Base-by-base conservation (phyloP, 2,888 invertebrate species). In the Adelphocoris suturalis region DNA sequence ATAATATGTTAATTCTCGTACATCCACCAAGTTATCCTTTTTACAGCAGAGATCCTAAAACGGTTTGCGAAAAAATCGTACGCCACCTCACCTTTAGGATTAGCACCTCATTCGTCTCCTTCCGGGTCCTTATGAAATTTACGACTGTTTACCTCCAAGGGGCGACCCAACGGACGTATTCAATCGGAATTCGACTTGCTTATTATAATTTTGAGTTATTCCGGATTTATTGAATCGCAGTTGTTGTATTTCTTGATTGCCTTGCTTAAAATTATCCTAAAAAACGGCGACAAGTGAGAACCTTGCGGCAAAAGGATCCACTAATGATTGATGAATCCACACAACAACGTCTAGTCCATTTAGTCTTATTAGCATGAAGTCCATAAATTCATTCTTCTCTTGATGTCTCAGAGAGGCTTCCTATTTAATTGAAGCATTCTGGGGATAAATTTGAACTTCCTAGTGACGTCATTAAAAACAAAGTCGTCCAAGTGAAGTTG, bases 91-190 rank as follows among this genome's bases (percentile, higher is more conserved):
- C 68, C 68, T 68, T 68, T 68, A 0, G 27, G 13, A 68, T 68
- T 68, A 68, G 68, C 68, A 68, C 68, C 68, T 68, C 68, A 23
- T 68, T 68, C 68, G 68, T 68, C 68, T 68, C 1, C 68, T 68
- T 68, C 68, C 68, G 0, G 68, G 68, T 68, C 68, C 68, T 68
- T 68, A 68, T 68, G 68, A 68, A 68, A 68, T 68, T 68, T 68
- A 68, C 68, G 68, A 23, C 68, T 23, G 68, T 68, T 68, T 68
- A 68, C 68, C 68, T 68, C 23, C 68, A 9, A 23, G 23, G 0
- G 68, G 12, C 16, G 52, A 14, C 52, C 52, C 52, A 37, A 7
- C 52, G 12, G 52, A 52, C 52, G 52, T 52, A 52, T 13, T 52
- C 52, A 52, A 52, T 68, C 12, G 23, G 68, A 68, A 68, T 68